A percentile compares a stretch with the other conserved stretches of the same genome.
Evolutionary conservation across 2,888 invertebrate genomes (phyloP).

Genomic region (Rugalucina vietnamica): DNA sequence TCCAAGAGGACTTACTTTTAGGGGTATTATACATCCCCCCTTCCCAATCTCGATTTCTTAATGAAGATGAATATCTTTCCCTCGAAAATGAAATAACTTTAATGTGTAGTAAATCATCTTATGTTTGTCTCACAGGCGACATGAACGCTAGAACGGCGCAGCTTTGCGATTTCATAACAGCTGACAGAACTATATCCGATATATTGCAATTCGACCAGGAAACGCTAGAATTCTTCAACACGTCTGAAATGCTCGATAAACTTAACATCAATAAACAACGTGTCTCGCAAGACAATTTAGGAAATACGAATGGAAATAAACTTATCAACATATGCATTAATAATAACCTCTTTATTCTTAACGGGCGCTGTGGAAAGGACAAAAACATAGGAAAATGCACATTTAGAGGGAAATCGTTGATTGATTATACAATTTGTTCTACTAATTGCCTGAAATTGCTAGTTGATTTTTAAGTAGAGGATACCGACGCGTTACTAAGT

Average conservation of each 20-base stretch:
- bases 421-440: background rate
- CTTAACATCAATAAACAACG: background rate
- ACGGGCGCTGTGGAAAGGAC: constrained; percentile 1
- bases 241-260: background rate
- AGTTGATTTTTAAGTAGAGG: background rate
- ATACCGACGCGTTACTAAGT: background rate
- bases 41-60: background rate
- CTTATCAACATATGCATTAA: background rate
- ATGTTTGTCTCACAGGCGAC: background rate
- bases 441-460: background rate
- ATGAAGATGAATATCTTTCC: background rate
- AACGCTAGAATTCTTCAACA: background rate
- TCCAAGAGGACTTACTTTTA: background rate
- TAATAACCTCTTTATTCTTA: constrained; percentile 1
- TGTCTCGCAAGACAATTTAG: too few species aligned
- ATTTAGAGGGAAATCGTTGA: background rate
- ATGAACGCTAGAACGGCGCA: background rate
- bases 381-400: background rate
- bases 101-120: background rate
- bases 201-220: background rate
- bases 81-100: background rate
- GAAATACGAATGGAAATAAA: background rate
- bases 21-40: background rate
- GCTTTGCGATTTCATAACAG: background rate
- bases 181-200: background rate